Evolutionary conservation across 2,888 invertebrate species (phyloP).

Genomic region (Ellobium chinense): DNA sequence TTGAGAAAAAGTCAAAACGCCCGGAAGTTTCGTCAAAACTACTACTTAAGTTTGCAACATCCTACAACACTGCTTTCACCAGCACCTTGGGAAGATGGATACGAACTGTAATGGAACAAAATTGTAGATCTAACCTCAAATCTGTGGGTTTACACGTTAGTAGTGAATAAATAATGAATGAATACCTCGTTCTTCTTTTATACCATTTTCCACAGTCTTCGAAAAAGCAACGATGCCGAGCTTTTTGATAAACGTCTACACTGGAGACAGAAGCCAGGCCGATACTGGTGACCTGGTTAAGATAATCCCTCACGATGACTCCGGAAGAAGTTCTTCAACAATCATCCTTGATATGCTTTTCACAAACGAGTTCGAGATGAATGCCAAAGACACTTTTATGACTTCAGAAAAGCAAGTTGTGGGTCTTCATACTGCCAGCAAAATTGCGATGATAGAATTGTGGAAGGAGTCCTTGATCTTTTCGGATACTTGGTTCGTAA

Average conservation of each 20-base stretch:
- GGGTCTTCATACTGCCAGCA: conserved; percentile 11
- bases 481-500: conserved; percentile 78
- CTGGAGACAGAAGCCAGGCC: conserved; percentile 78
- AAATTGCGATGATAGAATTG: conserved; percentile 73
- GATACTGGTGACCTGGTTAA: conserved; percentile 79
- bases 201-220: no score
- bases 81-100: no score
- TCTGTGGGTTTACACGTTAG: no score
- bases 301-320: conserved; percentile 74
- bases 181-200: no score
- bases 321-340: background rate
- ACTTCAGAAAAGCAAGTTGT: background rate
- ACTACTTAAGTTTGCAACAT: no score
- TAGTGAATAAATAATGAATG: no score
- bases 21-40: no score
- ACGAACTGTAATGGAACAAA: no score
- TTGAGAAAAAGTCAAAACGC: no score
- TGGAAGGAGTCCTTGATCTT: conserved; percentile 77
- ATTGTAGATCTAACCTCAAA: no score
- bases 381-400: background rate
- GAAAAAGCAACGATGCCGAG: background rate
- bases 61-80: no score
- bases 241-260: conserved; percentile 75
- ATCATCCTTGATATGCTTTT: background rate
- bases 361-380: background rate